Evolutionary conservation across 2,888 invertebrate genomes (phyloP).

Genomic region (Agriopis aurantiaria): DNA sequence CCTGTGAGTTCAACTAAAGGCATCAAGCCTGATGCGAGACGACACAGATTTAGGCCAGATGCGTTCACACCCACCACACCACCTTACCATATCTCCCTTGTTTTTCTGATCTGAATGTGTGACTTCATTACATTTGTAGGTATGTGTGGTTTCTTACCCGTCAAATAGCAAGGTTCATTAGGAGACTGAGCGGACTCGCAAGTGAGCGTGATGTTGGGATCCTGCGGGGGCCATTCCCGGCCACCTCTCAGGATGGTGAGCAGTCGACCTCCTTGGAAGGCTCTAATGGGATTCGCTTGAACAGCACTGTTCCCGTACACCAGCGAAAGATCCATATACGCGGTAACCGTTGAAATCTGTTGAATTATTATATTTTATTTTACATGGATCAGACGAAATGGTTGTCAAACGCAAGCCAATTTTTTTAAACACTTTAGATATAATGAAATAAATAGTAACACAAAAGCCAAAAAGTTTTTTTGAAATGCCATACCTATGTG

Average conservation of each 20-base stretch:
- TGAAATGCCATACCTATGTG: too few species aligned
- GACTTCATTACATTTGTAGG: not conserved
- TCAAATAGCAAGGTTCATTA: conserved; percentile 91
- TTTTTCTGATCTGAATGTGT: not conserved
- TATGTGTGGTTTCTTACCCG: conserved; percentile 82
- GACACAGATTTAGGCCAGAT: too few species aligned
- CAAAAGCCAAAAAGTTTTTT: too few species aligned
- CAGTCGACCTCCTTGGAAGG: conserved; percentile 89
- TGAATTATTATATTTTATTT: not conserved
- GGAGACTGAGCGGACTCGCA: conserved; percentile 88
- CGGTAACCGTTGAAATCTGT: conserved; percentile 89
- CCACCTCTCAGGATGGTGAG: conserved; percentile 87
- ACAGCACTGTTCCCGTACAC: conserved; percentile 92
- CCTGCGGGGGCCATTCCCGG: conserved; percentile 90
- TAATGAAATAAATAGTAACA: too few species aligned
- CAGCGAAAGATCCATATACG: conserved; percentile 91
- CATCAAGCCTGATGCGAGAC: too few species aligned
- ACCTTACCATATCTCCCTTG: too few species aligned
- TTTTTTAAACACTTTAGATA: too few species aligned
- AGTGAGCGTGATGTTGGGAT: conserved; percentile 88
- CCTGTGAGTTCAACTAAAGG: too few species aligned
- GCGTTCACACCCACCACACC: too few species aligned
- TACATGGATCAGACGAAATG: too few species aligned
- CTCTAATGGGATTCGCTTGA: conserved; percentile 89
- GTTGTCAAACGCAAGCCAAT: too few species aligned